These are phyloP conservation scores for Morpho helenor DNA, from an alignment of 2,888 invertebrate genomes.

Conservation along the genomic window DNA sequence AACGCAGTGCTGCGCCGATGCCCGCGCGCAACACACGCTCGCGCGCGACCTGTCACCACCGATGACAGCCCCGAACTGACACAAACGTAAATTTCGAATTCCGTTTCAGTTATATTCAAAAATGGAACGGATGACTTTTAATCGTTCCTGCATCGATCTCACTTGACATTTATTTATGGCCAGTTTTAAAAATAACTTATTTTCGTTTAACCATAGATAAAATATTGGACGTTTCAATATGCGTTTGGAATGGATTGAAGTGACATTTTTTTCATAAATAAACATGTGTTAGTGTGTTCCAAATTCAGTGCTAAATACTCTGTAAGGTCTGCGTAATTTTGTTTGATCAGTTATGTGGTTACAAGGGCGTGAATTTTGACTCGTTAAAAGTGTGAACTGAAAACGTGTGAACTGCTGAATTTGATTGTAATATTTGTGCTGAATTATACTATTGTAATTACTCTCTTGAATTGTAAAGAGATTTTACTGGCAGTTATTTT, in stretches of 20 bases:
- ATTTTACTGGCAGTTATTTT: not conserved
- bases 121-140: conserved; percentile 54
- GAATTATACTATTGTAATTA: not conserved
- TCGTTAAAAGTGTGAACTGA: conserved; percentile 63
- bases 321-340: conserved; percentile 61
- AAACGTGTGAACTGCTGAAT: conserved; percentile 39
- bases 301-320: conserved; percentile 66
- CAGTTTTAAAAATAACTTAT: conserved; percentile 3
- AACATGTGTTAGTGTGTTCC: conserved; percentile 48
- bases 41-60: conserved; percentile 59
- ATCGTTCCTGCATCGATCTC: conserved; percentile 46
- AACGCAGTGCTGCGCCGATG: conserved; percentile 75
- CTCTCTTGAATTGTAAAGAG: not conserved
- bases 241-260: conserved; percentile 28
- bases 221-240: conserved; percentile 14
- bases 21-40: conserved; percentile 73
- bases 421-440: conserved; percentile 12
- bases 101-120: conserved; percentile 29
- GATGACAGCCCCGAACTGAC: conserved; percentile 53
- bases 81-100: conserved; percentile 25
- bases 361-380: conserved; percentile 70
- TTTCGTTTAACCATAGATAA: conserved; percentile 13
- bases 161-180: conserved; percentile 31
- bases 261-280: conserved; percentile 39
- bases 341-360: conserved; percentile 51